Percentiles rank a stretch among this genome's conserved stretches.
Conservation (phyloP, 1,140 invertebrate genomes). For the Spodoptera litura region DNA sequence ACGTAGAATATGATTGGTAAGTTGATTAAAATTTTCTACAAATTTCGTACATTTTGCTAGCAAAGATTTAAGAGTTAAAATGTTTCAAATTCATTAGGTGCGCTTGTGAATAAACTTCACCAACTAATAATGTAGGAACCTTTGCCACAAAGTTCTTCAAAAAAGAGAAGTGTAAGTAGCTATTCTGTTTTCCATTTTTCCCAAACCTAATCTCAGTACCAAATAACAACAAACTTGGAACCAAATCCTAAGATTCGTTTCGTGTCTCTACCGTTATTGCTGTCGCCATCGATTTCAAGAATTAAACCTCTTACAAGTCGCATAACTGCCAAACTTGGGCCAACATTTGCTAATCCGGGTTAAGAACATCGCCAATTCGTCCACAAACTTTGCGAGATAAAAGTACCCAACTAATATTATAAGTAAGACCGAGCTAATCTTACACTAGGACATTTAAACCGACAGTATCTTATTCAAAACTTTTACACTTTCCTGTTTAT, state of each 20-base stretch:
- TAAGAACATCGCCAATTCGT: slow-evolving; percentile 42
- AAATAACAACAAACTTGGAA: neutral
- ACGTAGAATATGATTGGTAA: slow-evolving; percentile 21
- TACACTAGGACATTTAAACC: slow-evolving; percentile 19
- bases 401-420: slow-evolving; percentile 43
- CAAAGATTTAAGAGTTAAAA: too few species aligned
- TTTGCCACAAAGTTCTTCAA: too few species aligned
- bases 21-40: slow-evolving; percentile 17
- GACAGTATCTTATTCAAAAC: slow-evolving; percentile 13
- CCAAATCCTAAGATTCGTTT: too few species aligned
- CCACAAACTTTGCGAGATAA: slow-evolving; percentile 42
- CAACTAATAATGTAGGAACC: too few species aligned
- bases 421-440: slow-evolving; percentile 30
- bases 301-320: slow-evolving; percentile 53
- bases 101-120: too few species aligned
- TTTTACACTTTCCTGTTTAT: slow-evolving; percentile 4
- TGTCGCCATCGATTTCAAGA: slow-evolving; percentile 57
- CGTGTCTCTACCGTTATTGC: too few species aligned
- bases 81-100: too few species aligned
- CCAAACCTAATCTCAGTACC: neutral
- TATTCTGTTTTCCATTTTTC: too few species aligned
- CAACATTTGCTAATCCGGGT: slow-evolving; percentile 52
- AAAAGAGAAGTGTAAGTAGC: too few species aligned
- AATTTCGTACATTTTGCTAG: neutral
- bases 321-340: slow-evolving; percentile 52